Evolutionary conservation across 2,888 invertebrate species (phyloP), one percentile per base, ranked within the genome.

Genomic region (Pomacea canaliculata): DNA sequence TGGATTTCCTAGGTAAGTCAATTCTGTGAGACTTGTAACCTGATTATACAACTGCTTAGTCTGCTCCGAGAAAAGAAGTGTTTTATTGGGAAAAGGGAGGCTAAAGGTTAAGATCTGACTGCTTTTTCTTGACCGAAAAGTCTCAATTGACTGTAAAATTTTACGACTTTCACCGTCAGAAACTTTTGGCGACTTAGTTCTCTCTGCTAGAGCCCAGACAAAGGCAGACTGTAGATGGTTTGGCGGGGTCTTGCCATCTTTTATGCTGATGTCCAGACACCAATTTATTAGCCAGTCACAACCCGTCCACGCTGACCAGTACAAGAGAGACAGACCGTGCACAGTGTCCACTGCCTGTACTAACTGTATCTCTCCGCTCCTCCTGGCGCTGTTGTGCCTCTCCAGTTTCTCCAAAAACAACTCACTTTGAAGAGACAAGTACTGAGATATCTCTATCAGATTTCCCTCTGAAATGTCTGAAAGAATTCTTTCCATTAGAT

Each of bases 251-350:
- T 9, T 23, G 23, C 62, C 49, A 7, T 23, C 48, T 48, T n/a
- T n/a, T 13, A 13, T 27, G 16, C 62, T 13, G 19, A 48, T 9
- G 5, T 56, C 27, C 59, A 71, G 37, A 59, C 71, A 63, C 48
- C 27, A 46, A 13, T 27, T n/a, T n/a, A 48, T 19, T 7, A 71
- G 71, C 63, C 63, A 27, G 49, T 46, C 16, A n/a, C 63, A 48
- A 23, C 63, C 13, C 49, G 27, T 27, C 71, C 71, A 71, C 63
- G 63, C 27, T 10, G 71, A 71, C 71, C 71, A 71, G 71, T 71
- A 71, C 71, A 71, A 12, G 49, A 71, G 48, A 19, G 71, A 62
- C 46, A 71, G 71, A 13, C 48, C 63, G 9, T 27, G 19, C 19
- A 62, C 48, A 0, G 10, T n/a, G 23, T 71, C 71, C 62, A 49